Evolutionary conservation across 2,888 invertebrate species (phyloP), one percentile per base, ranked within the genome.

Genomic region (Drosophila mettleri): DNA sequence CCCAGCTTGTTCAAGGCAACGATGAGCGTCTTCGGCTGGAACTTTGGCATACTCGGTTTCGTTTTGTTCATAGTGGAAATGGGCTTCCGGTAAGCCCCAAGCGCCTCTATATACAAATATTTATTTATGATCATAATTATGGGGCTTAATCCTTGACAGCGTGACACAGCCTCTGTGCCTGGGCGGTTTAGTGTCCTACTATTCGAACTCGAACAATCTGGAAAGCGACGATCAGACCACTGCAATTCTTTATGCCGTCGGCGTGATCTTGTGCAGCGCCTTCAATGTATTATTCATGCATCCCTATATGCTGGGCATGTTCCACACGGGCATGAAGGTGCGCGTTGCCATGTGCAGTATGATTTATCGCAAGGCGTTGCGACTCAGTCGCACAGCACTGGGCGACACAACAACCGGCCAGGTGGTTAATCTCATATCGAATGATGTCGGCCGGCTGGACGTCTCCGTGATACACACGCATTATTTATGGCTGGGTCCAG

Each of bases 381-480:
- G 93, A 55, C 90, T 96, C 20, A 95, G 96, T 84, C 95, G 95
- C 90, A 94, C 94, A 0, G 95, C 97, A 1, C 88, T 97, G 68
- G 95, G 95, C 2, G 94, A 96, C 88, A 97, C 97, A 9, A 96
- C 97, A 2, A 93, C 94, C 33, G 95, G 95, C 4, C 95, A 95
- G 91, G 94, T 95, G 80, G 98, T 98, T 38, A 98, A 99, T 93
- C 94, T 99, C 10, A 93, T 99, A 78, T 98, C 98, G 4, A 99
- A 99, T 91, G 99, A 99, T 92, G 98, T 99, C 72, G 97, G 97
- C 88, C 90, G 92, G 18, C 78, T 92, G 65, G 92, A 92, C 78
- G 86, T 91, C 59, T 96, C 97, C 27, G 95, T 97, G 73, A 95
- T 98, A 77, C 97, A 98, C 91, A 93, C 97, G 22, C 98, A 98